Evolutionary conservation across 1,140 invertebrate genomes (phyloP).

Genomic region (Lepidotrigona ventralis): DNA sequence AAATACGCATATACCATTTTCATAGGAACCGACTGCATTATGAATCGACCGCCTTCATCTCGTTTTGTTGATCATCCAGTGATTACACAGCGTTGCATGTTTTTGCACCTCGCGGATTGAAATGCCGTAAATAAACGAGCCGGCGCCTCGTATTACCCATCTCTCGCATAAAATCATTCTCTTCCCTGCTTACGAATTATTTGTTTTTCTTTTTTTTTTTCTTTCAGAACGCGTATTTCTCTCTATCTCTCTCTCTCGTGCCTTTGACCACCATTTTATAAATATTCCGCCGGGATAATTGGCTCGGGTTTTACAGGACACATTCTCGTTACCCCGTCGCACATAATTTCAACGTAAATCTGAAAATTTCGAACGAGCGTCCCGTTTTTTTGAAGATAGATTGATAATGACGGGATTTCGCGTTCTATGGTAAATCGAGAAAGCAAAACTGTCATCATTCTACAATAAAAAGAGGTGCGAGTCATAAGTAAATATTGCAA

Average conservation of each 20-base stretch:
- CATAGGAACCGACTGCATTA: slow-evolving; percentile 50
- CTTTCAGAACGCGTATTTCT: too few species aligned
- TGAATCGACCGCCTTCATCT: slow-evolving; percentile 56
- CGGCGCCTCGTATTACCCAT: too few species aligned
- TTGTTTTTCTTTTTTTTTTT: too few species aligned
- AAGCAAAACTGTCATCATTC: background rate
- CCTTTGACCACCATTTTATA: background rate
- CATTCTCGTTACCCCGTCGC: background rate
- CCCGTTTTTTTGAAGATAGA: background rate
- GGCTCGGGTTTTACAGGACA: background rate
- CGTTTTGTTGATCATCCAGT: slow-evolving; percentile 47
- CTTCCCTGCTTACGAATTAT: slow-evolving; percentile 6
- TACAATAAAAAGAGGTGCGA: too few species aligned
- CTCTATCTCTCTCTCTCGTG: background rate
- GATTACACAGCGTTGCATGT: slow-evolving; percentile 20
- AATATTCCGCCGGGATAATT: slow-evolving; percentile 3
- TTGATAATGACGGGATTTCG: background rate
- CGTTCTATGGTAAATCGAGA: background rate
- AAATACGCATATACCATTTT: slow-evolving; percentile 58
- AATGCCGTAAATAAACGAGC: slow-evolving; percentile 34
- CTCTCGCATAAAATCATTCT: too few species aligned
- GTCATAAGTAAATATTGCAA: background rate
- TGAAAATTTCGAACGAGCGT: background rate
- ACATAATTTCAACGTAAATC: background rate
- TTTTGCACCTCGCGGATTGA: slow-evolving; percentile 29